Evolutionary conservation across 1,140 invertebrate species (phyloP).

Genomic region (Lamellibrachia luymesi): DNA sequence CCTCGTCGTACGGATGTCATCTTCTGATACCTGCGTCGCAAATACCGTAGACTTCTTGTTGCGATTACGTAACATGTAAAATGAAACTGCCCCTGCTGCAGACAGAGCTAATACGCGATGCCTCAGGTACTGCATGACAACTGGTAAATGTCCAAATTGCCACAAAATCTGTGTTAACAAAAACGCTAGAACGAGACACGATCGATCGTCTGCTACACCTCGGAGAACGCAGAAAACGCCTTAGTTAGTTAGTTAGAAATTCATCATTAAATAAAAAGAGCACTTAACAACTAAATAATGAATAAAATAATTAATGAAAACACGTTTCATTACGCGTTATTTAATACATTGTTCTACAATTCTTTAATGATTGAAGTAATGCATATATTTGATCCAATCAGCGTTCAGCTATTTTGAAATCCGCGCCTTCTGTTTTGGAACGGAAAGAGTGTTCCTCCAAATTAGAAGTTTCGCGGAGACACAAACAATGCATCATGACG

Average conservation of each 20-base stretch:
- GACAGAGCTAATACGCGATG: background rate
- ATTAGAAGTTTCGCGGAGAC: background rate
- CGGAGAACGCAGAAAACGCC: background rate
- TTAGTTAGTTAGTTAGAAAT: background rate
- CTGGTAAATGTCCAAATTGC: background rate
- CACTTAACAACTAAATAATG: background rate
- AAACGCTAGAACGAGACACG: background rate
- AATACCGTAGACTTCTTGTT: background rate
- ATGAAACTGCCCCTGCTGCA: background rate
- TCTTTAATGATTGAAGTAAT: background rate
- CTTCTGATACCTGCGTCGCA: background rate
- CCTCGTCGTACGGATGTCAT: background rate
- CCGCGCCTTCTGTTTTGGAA: background rate
- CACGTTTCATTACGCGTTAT: background rate
- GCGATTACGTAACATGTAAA: background rate
- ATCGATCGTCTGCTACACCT: background rate
- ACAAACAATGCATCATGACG: background rate
- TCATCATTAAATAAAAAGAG: background rate
- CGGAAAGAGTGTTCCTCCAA: background rate
- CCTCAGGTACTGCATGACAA: background rate
- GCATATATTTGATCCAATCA: background rate
- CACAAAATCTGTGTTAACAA: background rate
- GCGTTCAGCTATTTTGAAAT: background rate
- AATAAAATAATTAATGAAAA: background rate
- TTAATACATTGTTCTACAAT: background rate